Conservation (phyloP, 2,113 vertebrate genomes). For the Plotosus lineatus region DNA sequence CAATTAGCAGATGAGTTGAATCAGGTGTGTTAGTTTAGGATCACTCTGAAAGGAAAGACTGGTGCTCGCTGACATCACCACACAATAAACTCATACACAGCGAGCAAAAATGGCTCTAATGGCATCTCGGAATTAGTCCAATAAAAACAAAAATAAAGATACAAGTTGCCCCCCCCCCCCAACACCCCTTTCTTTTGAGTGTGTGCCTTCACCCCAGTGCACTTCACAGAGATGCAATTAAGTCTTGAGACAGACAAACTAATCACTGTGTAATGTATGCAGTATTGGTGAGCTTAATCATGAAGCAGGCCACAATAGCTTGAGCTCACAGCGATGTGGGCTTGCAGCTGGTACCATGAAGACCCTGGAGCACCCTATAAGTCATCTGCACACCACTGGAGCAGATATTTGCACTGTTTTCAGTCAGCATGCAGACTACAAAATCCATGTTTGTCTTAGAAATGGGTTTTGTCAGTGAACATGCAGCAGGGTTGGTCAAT, state of each 20-base stretch:
- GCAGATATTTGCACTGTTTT: constrained; percentile 50
- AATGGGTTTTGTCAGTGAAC: constrained; percentile 60
- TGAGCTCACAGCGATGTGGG: constrained; percentile 20
- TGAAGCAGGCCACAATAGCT: constrained; percentile 34
- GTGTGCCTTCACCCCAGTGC: constrained; percentile 5
- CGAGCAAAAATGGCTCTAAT: not conserved
- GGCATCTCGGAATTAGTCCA: not conserved
- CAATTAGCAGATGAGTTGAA: constrained; percentile 40
- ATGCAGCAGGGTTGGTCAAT: constrained; percentile 62
- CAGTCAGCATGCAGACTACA: constrained; percentile 49
- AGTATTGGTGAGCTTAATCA: constrained; percentile 49
- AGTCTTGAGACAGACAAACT: constrained; percentile 38
- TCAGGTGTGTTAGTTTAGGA: constrained; percentile 35
- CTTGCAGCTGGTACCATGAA: constrained; percentile 37
- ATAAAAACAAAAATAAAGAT: not conserved
- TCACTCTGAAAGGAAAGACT: constrained; percentile 1
- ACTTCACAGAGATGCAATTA: constrained; percentile 38
- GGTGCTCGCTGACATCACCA: constrained; percentile 1
- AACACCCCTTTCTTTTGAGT: not conserved
- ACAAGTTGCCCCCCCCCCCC: not conserved
- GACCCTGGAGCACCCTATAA: constrained; percentile 32
- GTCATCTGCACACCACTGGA: constrained; percentile 48
- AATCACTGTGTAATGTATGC: constrained; percentile 51
- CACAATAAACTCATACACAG: not conserved
- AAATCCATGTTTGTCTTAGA: constrained; percentile 59